Percentiles rank a stretch among this genome's conserved stretches.
These are phyloP conservation scores for Paramormyrops hopkinsi DNA, from an alignment of 2,797 vertebrate genomes.

Conservation along the genomic window DNA sequence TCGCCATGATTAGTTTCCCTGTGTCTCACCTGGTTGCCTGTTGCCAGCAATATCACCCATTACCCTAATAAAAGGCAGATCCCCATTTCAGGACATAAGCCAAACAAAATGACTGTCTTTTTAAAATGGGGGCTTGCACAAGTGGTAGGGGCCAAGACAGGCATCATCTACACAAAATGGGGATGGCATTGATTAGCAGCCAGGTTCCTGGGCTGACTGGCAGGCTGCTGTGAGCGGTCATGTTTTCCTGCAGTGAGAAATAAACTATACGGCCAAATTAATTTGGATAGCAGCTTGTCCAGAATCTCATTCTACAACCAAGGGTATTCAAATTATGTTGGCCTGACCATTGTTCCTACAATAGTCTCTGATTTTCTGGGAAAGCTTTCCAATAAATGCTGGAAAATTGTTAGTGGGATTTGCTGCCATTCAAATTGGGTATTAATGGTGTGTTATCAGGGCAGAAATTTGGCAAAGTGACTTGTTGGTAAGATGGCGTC, in stretches of 20 bases:
- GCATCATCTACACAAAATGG: background rate
- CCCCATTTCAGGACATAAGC: background rate
- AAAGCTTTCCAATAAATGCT: background rate
- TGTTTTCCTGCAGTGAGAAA: background rate
- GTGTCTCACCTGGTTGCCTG: background rate
- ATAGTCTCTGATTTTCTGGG: background rate
- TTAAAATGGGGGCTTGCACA: background rate
- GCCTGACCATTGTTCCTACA: background rate
- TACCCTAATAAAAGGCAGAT: background rate
- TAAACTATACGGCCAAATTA: background rate
- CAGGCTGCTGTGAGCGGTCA: background rate
- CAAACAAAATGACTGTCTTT: background rate
- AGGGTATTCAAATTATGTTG: background rate
- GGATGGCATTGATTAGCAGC: background rate
- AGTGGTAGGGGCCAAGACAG: background rate
- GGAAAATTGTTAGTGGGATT: background rate
- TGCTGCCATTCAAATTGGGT: background rate
- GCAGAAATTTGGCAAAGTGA: background rate
- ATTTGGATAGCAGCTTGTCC: background rate
- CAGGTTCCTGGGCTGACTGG: background rate
- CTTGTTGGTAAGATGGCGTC: background rate
- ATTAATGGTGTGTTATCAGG: background rate
- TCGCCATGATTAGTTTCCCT: background rate
- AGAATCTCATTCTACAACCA: background rate
- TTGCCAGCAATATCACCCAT: background rate